Evolutionary conservation across 2,113 vertebrate genomes (phyloP).

Genomic region (Trematomus loennbergii): DNA sequence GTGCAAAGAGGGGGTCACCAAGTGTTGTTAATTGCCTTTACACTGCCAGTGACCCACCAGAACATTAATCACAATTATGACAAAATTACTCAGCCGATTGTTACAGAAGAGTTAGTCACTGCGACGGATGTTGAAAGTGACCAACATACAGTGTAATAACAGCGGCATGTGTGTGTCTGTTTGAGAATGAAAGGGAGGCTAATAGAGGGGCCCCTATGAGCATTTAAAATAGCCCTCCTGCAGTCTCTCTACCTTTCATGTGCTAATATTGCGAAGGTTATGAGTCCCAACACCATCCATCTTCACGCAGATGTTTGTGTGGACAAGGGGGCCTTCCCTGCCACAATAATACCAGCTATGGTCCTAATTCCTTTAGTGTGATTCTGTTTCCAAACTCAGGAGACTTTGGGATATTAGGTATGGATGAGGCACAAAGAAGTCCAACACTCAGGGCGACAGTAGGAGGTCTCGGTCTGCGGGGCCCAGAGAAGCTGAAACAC

Average conservation of each 20-base stretch:
- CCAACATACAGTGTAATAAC: slow-evolving; percentile 62
- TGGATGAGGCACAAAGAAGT: slow-evolving; percentile 68
- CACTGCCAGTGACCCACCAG: slow-evolving; percentile 66
- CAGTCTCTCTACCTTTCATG: slow-evolving; percentile 76
- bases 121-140: slow-evolving; percentile 67
- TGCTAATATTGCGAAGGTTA: slow-evolving; percentile 79
- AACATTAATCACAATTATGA: slow-evolving; percentile 80
- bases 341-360: slow-evolving; percentile 47
- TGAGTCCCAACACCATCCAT: slow-evolving; percentile 70
- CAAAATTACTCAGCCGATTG: slow-evolving; percentile 65
- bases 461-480: slow-evolving; percentile 62
- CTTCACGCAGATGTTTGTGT: slow-evolving; percentile 63
- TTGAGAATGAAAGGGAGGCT: slow-evolving; percentile 66
- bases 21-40: slow-evolving; percentile 67
- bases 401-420: slow-evolving; percentile 50
- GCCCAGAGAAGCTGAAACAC: slow-evolving; percentile 54
- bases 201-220: slow-evolving; percentile 72
- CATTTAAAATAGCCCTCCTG: slow-evolving; percentile 73
- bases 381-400: slow-evolving; percentile 53
- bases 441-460: slow-evolving; percentile 46
- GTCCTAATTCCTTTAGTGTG: slow-evolving; percentile 56
- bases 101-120: slow-evolving; percentile 38
- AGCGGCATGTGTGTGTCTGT: slow-evolving; percentile 69
- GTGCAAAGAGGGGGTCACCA: slow-evolving; percentile 8
- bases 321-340: slow-evolving; percentile 36